Conservation (phyloP, 2,888 invertebrate genomes). For the Thereva unica region DNA sequence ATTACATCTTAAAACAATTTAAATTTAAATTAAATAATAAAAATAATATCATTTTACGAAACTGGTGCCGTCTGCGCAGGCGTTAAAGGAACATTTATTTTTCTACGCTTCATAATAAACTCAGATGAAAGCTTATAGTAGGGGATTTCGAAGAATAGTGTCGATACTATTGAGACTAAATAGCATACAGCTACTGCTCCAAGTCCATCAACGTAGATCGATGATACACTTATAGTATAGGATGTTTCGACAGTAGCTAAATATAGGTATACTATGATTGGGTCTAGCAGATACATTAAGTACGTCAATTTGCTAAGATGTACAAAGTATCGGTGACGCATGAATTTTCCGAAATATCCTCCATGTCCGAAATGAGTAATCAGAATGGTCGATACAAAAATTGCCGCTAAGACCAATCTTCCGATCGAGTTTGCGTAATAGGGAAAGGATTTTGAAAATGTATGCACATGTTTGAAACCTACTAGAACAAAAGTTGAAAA, state of each 20-base stretch:
- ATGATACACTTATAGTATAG: neutral
- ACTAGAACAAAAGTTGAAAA: too few species aligned
- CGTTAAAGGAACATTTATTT: too few species aligned
- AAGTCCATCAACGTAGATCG: slow-evolving; percentile 7
- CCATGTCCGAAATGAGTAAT: neutral
- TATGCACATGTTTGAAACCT: too few species aligned
- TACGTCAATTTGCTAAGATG: slow-evolving; percentile 1
- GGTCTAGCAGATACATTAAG: slow-evolving; percentile 8
- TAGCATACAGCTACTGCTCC: neutral
- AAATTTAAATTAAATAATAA: too few species aligned
- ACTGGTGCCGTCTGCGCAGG: too few species aligned
- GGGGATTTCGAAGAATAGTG: slow-evolving; percentile 14
- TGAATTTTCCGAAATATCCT: neutral
- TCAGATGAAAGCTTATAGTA: neutral
- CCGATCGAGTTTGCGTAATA: neutral
- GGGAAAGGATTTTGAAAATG: neutral
- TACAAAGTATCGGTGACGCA: neutral
- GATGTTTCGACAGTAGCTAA: neutral
- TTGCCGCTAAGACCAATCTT: neutral
- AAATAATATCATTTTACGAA: too few species aligned
- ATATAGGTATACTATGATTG: neutral
- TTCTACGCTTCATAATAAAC: neutral
- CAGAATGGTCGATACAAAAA: neutral
- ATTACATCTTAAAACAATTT: too few species aligned
- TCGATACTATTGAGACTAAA: neutral